Base-by-base conservation (phyloP, 2,888 invertebrate species). In the Pyrrhia umbra region DNA sequence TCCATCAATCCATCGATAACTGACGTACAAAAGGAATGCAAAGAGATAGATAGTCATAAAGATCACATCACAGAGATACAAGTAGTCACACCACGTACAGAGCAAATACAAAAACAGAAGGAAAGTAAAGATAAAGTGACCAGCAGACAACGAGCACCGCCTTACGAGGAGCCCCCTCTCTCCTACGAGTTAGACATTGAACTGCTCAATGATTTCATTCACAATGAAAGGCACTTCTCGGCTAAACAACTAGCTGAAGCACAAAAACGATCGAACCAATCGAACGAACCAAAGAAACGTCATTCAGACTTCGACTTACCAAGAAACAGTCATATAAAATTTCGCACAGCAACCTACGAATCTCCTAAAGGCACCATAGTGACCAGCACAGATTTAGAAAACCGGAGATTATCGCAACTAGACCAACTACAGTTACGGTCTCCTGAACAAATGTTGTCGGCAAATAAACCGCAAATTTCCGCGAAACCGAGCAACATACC, bases 51-150 rank as follows among this genome's bases (percentile, higher is more conserved):
- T 62, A 66, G 77, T 27, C 84, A 85, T 37, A 89, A 95, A 81
- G 96, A 96, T 23, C 97, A 97, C 82, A 95, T 97, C 30, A 97
- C 97, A 40, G 97, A 97, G 90, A 97, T 97, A 62, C 96, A 97
- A 89, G 97, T 97, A 0, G 90, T 96, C 2, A 95, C 96, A 15
- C 95, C 96, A 5, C 90, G 92, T 45, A 93, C 86, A 56, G 95
- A 90, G 74, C 92, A 91, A 76, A 76, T 79, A 16, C 72, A 75
- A 10, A 88, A 87, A 69, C 83, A 90, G 54, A 87, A 88, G 81
- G 68, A 87, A 57, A 82, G 75, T 27, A 90, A 88, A 86, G 89
- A 92, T 65, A 93, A 93, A 85, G 82, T 92, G 57, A 82, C 89
- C 34, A 91, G 92, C 72, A 93, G 91, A 73, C 94, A 95, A 71